Conservation (phyloP, 2,888 invertebrate species). For the Macrostomum cliftonense region DNA sequence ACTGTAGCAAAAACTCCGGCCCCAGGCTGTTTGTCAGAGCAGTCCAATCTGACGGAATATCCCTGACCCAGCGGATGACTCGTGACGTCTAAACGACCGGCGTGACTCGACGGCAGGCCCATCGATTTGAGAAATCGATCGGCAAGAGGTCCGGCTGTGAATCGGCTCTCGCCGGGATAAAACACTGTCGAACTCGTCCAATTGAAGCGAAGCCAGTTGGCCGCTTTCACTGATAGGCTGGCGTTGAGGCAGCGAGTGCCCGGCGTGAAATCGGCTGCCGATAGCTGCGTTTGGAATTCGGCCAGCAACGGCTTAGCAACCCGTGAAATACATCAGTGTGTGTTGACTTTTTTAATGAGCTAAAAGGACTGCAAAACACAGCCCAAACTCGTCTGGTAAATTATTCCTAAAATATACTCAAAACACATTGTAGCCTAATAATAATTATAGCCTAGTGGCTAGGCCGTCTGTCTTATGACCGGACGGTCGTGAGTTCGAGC, state of each 20-base stretch:
- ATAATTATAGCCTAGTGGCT: too few relatives aligned
- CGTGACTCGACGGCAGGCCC: slow-evolving; percentile 21
- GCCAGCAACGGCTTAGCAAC: too few relatives aligned
- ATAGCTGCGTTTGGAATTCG: slow-evolving; percentile 18
- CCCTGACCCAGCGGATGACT: slow-evolving; percentile 25
- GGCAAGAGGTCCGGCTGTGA: slow-evolving; percentile 17
- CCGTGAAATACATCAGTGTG: too few relatives aligned
- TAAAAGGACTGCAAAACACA: too few relatives aligned
- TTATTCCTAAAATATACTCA: too few relatives aligned
- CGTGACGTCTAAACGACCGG: slow-evolving; percentile 31
- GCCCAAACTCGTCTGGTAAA: too few relatives aligned
- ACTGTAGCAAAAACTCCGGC: slow-evolving; percentile 22
- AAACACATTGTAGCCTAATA: too few relatives aligned
- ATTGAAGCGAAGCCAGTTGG: slow-evolving; percentile 21
- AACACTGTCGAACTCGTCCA: slow-evolving; percentile 33
- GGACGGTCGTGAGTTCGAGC: too few relatives aligned
- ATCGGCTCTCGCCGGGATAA: slow-evolving; percentile 28
- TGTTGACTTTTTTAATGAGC: slow-evolving; percentile 16
- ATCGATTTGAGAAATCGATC: slow-evolving; percentile 23
- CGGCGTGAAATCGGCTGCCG: slow-evolving; percentile 10
- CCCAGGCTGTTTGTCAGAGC: slow-evolving; percentile 17
- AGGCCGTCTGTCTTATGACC: too few relatives aligned
- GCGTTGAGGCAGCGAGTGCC: slow-evolving; percentile 27
- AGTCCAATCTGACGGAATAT: slow-evolving; percentile 29
- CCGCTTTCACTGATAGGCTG: slow-evolving; percentile 22